Conservation (phyloP, 2,113 vertebrate genomes). For the Macquaria ambigua region DNA sequence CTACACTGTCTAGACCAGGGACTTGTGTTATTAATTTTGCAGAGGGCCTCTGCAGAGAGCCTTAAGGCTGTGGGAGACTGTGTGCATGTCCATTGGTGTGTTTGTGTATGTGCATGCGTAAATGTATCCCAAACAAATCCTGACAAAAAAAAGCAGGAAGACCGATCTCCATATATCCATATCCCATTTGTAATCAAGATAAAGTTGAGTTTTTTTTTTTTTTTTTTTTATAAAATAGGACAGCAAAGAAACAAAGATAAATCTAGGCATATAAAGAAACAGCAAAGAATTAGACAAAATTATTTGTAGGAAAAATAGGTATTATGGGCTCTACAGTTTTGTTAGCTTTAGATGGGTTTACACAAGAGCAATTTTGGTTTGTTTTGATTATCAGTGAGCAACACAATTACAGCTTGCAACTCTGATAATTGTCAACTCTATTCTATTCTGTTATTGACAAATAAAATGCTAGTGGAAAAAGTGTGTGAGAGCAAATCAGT, state of each 20-base stretch:
- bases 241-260: neutral
- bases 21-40: conserved; percentile 61
- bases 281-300: neutral
- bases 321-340: neutral
- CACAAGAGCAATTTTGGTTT: neutral
- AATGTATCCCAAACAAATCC: neutral
- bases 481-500: neutral
- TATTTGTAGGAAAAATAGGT: neutral
- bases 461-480: neutral
- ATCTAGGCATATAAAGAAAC: neutral
- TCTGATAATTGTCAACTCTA: neutral
- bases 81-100: neutral
- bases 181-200: neutral
- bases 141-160: neutral
- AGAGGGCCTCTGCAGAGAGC: conserved; percentile 21
- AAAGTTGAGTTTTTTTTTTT: no score
- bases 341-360: neutral
- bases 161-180: neutral
- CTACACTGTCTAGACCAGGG: conserved; percentile 18
- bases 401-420: neutral
- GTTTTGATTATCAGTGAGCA: neutral
- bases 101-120: neutral
- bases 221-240: neutral
- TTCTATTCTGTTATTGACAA: neutral
- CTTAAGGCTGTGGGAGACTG: conserved; percentile 1